Evolutionary conservation across 1,140 invertebrate species (phyloP), one percentile per base, ranked within the genome.

Genomic region (Bombus turneri): DNA sequence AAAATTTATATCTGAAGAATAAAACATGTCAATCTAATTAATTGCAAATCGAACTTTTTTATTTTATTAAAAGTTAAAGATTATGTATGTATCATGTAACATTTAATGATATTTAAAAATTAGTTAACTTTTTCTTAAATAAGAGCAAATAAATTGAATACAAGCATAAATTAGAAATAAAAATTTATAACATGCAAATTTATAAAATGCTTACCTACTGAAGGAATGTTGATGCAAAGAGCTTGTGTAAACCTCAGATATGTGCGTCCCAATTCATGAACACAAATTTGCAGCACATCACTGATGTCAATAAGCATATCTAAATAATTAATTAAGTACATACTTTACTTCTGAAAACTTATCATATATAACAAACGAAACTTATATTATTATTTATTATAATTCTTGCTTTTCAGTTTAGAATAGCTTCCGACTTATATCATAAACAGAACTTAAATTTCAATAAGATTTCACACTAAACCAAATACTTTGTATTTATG

Each of bases 291-390:
- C 43, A 99, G 96, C 53, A 99, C 97, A 96, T 99, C 99, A 95
- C 98, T 99, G 68, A 99, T 99, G 94, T 99, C 99, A 89, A 99
- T 98, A n/a, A 99, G 95, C 94, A 99, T 97, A 97, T 99, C 97
- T 98, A 92, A 74, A 88, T 88, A 53, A 85, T 37, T 31, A 62
- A 74, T 91, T 87, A 88, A 91, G 87, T 37, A 37, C 22, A 53
- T 47, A 34, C 41, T 41, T 31, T 8, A 59, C 28, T 72, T 72
- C 47, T 22, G 5, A 25, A 62, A 6, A 43, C 2, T 15, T 39
- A 5, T 81, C 13, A 37, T 1, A 62, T 18, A 22, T 22, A 53
- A 53, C 5, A 53, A 53, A 18, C 6, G 1, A 53, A 53, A 53
- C 15, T 62, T 62, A 68, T 39, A 22, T 53, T 53, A 22, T 53